Evolutionary conservation across 1,140 invertebrate species (phyloP), one percentile per base, ranked within the genome.

Genomic region (Formica selysi): DNA sequence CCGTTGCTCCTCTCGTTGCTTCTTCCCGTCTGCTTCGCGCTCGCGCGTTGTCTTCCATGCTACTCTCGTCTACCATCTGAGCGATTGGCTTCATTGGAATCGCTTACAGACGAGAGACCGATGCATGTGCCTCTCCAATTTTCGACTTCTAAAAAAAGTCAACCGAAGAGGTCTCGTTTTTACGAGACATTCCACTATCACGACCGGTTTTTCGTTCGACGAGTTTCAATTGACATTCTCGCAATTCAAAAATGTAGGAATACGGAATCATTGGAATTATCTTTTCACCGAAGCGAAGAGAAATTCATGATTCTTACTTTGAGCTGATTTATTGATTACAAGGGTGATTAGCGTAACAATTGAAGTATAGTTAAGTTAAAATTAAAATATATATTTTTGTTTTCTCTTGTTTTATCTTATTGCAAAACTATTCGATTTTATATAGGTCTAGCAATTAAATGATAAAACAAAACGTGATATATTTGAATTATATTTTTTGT

Each of bases 11-110:
- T 44, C 26, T 57, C 41, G 22, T 51, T 54, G 38, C 51, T 41
- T 67, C 48, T 85, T 41, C 48, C 7, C 57, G 22, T 57, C 36
- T 10, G 19, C 48, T 57, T 41, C 13, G 19, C 19, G 4, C 38
- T 67, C 32, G 44, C 22, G n/a, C 61, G 16, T 11, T 61, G 41
- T 87, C 76, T 80, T 65, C 54, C n/a, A 19, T 70, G 2, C 54
- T 70, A 48, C 76, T 70, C 76, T 89, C 79, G 32, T 80, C 67
- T 79, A 74, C 62, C 73, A 57, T 89, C 76, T 54, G 71, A 54
- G n/a, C 78, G 84, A 89, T 89, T 83, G 87, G 54, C 79, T 89
- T 67, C 7, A 38, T 48, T 38, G 76, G 85, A 89, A 89, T 89
- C 78, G 70, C 84, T 74, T 22, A 41, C n/a, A 54, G 76, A 83